These are phyloP conservation scores for Synergus itoensis DNA, from an alignment of 2,888 invertebrate species.

Conservation along the genomic window DNA sequence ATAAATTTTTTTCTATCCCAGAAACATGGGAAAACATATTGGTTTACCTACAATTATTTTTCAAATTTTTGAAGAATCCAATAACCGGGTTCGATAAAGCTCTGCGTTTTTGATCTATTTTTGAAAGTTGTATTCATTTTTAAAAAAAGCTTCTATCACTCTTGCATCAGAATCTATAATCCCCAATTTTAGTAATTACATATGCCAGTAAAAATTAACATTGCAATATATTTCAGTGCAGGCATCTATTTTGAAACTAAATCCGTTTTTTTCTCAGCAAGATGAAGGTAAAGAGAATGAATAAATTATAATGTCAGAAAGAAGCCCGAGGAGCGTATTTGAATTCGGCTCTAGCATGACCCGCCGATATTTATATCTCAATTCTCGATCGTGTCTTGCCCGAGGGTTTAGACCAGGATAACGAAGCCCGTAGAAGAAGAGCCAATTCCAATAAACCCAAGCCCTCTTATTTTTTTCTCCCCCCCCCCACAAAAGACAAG, in stretches of 20 bases:
- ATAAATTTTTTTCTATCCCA: no score
- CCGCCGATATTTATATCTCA: slow-evolving; percentile 54
- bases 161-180: background rate
- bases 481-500: background rate
- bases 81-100: no score
- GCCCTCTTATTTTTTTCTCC: background rate
- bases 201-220: background rate
- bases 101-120: no score
- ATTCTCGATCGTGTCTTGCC: slow-evolving; percentile 49
- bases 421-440: slow-evolving; percentile 4
- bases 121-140: no score
- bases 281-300: background rate
- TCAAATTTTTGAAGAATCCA: no score
- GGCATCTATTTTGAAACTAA: background rate
- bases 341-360: slow-evolving; percentile 34
- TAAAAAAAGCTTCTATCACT: background rate
- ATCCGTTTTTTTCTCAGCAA: background rate
- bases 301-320: slow-evolving; percentile 18
- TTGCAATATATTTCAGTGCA: background rate
- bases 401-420: slow-evolving; percentile 11
- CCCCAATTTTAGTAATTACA: background rate
- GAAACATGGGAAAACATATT: no score
- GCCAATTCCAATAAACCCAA: slow-evolving; percentile 18
- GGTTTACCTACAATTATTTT: no score
- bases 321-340: slow-evolving; percentile 14